Percentiles rank a stretch among this genome's conserved stretches.
Evolutionary conservation across 1,140 invertebrate genomes (phyloP).

Genomic region (Hyles euphorbiae): DNA sequence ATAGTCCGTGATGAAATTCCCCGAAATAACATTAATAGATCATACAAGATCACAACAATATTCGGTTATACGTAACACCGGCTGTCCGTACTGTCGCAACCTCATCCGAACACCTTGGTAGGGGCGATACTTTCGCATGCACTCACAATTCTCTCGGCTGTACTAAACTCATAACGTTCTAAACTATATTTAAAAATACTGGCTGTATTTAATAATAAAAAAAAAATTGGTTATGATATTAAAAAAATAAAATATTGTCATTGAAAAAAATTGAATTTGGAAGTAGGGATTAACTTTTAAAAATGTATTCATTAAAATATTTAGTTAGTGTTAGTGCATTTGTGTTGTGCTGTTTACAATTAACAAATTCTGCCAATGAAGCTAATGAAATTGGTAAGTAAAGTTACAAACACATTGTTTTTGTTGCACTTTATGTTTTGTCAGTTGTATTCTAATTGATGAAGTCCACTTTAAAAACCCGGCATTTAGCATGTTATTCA

Average conservation of each 20-base stretch:
- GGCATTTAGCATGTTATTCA: too few species aligned
- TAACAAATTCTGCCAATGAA: conserved; percentile 32
- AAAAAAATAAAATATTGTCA: not conserved
- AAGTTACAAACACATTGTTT: too few species aligned
- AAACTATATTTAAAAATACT: not conserved
- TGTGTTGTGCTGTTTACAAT: conserved; percentile 38
- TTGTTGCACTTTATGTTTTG: too few species aligned
- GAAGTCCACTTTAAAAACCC: too few species aligned
- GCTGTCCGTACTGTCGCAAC: conserved; percentile 15
- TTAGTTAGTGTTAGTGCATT: conserved; percentile 33
- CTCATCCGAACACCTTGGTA: conserved; percentile 6
- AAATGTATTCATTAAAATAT: conserved; percentile 27
- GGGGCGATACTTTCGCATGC: conserved; percentile 22
- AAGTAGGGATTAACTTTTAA: not conserved
- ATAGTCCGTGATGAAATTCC: too few species aligned
- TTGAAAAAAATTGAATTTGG: too few species aligned
- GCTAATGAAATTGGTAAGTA: conserved; percentile 3
- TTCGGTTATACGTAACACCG: too few species aligned
- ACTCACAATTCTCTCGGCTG: not conserved
- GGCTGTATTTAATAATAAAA: not conserved
- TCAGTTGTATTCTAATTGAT: too few species aligned
- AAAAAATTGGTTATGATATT: not conserved
- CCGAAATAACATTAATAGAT: too few species aligned
- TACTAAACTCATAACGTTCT: not conserved
- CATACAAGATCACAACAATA: too few species aligned